A percentile compares a stretch with the other conserved stretches of the same genome.
Evolutionary conservation across 35 echinoderm and acorn worm species (phyloP).

Genomic region (Lytechinus pictus): DNA sequence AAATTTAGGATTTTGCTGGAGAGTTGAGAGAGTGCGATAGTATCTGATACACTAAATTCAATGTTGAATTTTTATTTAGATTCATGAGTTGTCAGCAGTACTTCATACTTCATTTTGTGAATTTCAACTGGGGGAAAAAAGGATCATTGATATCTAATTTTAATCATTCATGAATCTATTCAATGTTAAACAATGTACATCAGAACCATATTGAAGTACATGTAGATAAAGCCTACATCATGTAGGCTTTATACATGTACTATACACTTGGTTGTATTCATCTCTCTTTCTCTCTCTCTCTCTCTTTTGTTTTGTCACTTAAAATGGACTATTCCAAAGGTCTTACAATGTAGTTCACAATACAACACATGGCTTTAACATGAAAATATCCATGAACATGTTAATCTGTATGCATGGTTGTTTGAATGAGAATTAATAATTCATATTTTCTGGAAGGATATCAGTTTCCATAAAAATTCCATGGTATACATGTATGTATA

Average conservation of each 20-base stretch:
- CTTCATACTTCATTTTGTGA: not conserved
- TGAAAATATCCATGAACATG: not conserved
- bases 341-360: not conserved
- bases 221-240: not conserved
- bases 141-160: no score
- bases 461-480: not conserved
- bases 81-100: not conserved
- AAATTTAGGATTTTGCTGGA: not conserved
- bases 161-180: no score
- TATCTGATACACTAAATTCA: not conserved
- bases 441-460: not conserved
- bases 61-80: not conserved
- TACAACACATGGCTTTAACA: not conserved
- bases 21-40: not conserved
- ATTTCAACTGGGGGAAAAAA: not conserved
- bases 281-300: no score
- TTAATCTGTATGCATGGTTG: not conserved
- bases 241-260: not conserved
- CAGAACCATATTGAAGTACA: not conserved
- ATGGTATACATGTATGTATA: no score
- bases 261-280: not conserved
- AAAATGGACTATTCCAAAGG: not conserved
- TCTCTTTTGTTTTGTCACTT: no score
- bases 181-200: not conserved
- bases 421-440: not conserved